A percentile compares a stretch with the other conserved stretches of the same genome.
Conservation (phyloP, 1,140 invertebrate species). For the Tetramorium simillimum region DNA sequence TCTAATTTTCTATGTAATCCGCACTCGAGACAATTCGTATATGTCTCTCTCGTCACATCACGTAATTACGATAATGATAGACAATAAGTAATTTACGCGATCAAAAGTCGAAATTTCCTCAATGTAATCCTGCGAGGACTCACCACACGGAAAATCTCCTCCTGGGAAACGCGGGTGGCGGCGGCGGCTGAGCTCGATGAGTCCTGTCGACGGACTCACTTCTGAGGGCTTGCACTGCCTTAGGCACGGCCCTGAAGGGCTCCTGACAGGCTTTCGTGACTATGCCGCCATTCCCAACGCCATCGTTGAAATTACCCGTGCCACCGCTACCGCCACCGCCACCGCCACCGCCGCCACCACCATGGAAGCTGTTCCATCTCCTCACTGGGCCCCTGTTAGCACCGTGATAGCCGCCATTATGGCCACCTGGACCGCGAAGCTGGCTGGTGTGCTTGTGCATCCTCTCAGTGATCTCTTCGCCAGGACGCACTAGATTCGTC, state of each 20-base stretch:
- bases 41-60: background rate
- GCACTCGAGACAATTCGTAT: background rate
- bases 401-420: conserved; percentile 60
- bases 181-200: conserved; percentile 80
- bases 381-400: conserved; percentile 83
- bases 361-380: conserved; percentile 87
- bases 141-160: conserved; percentile 86
- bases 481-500: conserved; percentile 54
- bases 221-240: conserved; percentile 81
- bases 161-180: conserved; percentile 83
- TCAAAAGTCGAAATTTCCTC: background rate
- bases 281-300: conserved; percentile 70
- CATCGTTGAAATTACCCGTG: conserved; percentile 73
- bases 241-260: conserved; percentile 81
- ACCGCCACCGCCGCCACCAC: conserved; percentile 69
- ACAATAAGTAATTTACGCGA: background rate
- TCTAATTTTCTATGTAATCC: background rate
- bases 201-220: conserved; percentile 83
- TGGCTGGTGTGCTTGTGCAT: conserved; percentile 84
- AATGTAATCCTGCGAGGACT: conserved; percentile 68
- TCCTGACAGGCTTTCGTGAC: conserved; percentile 74
- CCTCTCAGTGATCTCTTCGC: conserved; percentile 61
- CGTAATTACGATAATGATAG: background rate
- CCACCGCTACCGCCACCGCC: conserved; percentile 51
- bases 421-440: conserved; percentile 74